Evolutionary conservation across 2,888 invertebrate species (phyloP), one percentile per base, ranked within the genome.

Genomic region (Dryobotodes eremita): DNA sequence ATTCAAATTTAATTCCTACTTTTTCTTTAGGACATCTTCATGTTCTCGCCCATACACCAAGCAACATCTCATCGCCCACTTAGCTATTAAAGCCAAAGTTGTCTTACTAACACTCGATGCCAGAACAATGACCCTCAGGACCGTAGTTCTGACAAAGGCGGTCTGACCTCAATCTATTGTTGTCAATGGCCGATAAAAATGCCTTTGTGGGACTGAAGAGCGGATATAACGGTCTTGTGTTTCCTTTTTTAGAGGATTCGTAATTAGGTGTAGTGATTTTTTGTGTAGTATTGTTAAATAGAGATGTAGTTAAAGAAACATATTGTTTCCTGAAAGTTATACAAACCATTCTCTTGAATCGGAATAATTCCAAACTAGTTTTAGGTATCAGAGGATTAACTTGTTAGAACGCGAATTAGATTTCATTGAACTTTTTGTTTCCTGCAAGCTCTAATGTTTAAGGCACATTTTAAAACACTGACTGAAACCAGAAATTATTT

Each of bases 131-230:
- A 79, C 85, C 80, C 86, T 90, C 73, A 68, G 76, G 72, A 72
- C 57, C 36, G 61, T 36, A 65, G 62, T 68, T 85, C 79, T 77
- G 68, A 81, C 88, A 87, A 83, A 85, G 81, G 75, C 70, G 42
- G 73, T 82, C 76, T 85, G 87, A 87, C 88, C 88, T 71, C 85
- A 69, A 82, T 89, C 82, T 72, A 89, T 89, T 89, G 90, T 89
- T 80, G 83, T 77, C 80, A 83, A 84, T 84, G 73, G 62, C 71
- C 82, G 88, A 88, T 88, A 89, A 88, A 83, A 89, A 80, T 59
- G 82, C 68, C 77, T 84, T 87, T 88, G 88, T 88, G 73, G 57
- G 26, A 20, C 75, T 72, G 55, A 74, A 79, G 86, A 78, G 74
- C 84, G 80, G 80, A 80, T 80, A 62, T 62, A 80, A 74, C 66